These are phyloP conservation scores for Dasyornis broadbenti DNA, from an alignment of 2,113 vertebrate species.

Conservation along the genomic window DNA sequence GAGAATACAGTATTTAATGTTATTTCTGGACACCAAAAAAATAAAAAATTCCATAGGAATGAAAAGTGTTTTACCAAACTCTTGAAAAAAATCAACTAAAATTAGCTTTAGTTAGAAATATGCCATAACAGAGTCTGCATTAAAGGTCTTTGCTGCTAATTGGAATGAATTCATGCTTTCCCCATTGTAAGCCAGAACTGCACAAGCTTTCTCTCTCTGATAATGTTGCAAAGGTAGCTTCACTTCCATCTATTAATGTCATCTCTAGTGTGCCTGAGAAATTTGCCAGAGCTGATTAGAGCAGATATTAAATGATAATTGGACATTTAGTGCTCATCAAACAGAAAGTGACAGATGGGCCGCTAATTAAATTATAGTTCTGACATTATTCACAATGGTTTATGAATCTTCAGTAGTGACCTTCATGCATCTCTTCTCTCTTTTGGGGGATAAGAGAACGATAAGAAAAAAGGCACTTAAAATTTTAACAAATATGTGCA, in stretches of 20 bases:
- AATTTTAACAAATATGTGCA: not conserved
- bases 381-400: constrained; percentile 90
- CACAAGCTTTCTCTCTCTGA: constrained; percentile 50
- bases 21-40: not conserved
- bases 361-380: constrained; percentile 98
- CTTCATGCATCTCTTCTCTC: constrained; percentile 83
- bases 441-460: constrained; percentile 6
- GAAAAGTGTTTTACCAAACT: not conserved
- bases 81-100: not conserved
- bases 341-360: constrained; percentile 99
- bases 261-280: constrained; percentile 82
- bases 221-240: constrained; percentile 72
- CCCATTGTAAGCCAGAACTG: constrained; percentile 49
- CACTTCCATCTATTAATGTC: constrained; percentile 82
- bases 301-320: constrained; percentile 99
- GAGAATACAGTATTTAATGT: not conserved
- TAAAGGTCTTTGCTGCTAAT: constrained; percentile 53
- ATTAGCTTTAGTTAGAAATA: not conserved
- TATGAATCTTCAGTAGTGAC: constrained; percentile 81
- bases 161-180: constrained; percentile 63
- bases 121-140: not conserved
- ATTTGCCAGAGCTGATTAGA: constrained; percentile 99
- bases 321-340: constrained; percentile 99
- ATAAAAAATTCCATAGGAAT: not conserved
- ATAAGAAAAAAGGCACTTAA: not conserved